Evolutionary conservation across 2,797 vertebrate species (phyloP).

Genomic region (Lemur catta): DNA sequence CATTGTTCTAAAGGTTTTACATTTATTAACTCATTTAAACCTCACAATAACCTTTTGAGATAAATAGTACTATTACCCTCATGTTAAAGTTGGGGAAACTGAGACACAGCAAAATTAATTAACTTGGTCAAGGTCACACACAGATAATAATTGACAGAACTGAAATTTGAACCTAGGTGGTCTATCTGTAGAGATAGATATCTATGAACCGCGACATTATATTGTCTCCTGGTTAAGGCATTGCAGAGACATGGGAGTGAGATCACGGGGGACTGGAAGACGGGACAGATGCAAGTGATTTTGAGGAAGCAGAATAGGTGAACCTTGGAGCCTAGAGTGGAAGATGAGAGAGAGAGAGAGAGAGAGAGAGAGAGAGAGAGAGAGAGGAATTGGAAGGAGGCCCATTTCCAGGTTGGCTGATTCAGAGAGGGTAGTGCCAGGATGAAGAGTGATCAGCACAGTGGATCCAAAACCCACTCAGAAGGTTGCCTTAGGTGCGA

Average conservation of each 20-base stretch:
- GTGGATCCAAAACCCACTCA: not conserved
- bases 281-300: not conserved
- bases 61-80: not conserved
- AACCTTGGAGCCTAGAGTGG: not conserved
- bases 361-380: not conserved
- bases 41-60: not conserved
- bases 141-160: not conserved
- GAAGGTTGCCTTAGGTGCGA: not conserved
- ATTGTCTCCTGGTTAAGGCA: constrained; percentile 2
- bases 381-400: not conserved
- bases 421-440: not conserved
- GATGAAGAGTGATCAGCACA: not conserved
- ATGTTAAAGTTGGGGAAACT: constrained; percentile 26
- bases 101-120: constrained; percentile 25
- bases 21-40: not conserved
- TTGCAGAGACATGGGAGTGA: not conserved
- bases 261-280: not conserved
- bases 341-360: not conserved
- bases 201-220: not conserved
- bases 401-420: not conserved
- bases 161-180: constrained; percentile 20
- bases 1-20: not conserved
- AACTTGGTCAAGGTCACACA: not conserved
- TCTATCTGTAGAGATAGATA: not conserved
- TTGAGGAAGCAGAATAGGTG: constrained; percentile 32